Conservation (phyloP, 2,888 invertebrate species). For the Acanthacorydalis orientalis region DNA sequence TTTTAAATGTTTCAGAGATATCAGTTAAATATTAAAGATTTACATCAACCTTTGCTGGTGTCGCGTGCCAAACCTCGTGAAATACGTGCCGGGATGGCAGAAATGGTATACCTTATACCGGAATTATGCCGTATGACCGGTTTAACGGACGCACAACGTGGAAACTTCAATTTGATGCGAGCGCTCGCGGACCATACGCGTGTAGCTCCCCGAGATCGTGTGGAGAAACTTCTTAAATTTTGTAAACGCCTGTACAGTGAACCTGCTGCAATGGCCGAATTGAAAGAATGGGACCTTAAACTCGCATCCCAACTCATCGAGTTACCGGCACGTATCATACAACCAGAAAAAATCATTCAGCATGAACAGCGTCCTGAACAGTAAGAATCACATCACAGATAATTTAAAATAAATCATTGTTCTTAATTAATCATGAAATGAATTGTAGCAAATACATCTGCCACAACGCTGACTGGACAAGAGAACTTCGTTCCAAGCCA, state of each 20-base stretch:
- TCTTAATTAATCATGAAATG: too few relatives aligned
- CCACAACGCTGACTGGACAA: slow-evolving; percentile 65
- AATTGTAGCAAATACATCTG: too few relatives aligned
- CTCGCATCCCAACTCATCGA: slow-evolving; percentile 42
- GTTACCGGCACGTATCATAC: slow-evolving; percentile 48
- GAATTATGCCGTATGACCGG: slow-evolving; percentile 78
- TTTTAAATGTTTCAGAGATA: slow-evolving; percentile 39
- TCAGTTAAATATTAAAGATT: slow-evolving; percentile 34
- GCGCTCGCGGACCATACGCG: slow-evolving; percentile 58
- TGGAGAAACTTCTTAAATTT: slow-evolving; percentile 48
- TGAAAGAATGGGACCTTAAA: slow-evolving; percentile 56
- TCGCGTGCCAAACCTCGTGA: slow-evolving; percentile 53
- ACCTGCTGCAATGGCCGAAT: slow-evolving; percentile 33
- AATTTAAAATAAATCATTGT: slow-evolving; percentile 17
- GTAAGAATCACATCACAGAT: slow-evolving; percentile 9
- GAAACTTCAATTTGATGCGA: slow-evolving; percentile 43
- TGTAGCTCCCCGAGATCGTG: slow-evolving; percentile 48
- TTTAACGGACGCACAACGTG: slow-evolving; percentile 34
- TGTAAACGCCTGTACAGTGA: slow-evolving; percentile 39
- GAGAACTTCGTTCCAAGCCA: slow-evolving; percentile 35
- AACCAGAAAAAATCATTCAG: slow-evolving; percentile 42
- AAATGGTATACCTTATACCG: slow-evolving; percentile 59
- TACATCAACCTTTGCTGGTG: slow-evolving; percentile 62
- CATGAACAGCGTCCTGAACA: slow-evolving; percentile 17
- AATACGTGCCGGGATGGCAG: slow-evolving; percentile 48